Evolutionary conservation across 2,113 vertebrate species (phyloP).

Genomic region (Myodes glareolus): DNA sequence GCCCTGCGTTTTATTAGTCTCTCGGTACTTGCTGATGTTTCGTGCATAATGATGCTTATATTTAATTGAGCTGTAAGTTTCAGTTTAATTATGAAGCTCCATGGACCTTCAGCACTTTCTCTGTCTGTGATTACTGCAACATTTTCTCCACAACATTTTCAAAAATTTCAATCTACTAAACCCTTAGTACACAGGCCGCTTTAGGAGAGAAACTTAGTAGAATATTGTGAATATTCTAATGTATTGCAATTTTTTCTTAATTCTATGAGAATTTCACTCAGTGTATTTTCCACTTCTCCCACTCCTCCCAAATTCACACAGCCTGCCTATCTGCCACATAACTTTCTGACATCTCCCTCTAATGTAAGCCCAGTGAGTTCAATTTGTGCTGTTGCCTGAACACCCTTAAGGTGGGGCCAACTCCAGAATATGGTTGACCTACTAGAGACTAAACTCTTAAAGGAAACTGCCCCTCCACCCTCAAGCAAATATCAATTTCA

Average conservation of each 20-base stretch:
- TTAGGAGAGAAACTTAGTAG: conserved; percentile 83
- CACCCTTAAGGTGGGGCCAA: too few relatives aligned
- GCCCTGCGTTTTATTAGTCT: conserved; percentile 82
- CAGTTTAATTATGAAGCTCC: conserved; percentile 87
- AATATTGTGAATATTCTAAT: conserved; percentile 82
- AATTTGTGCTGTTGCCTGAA: neutral
- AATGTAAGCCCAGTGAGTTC: neutral
- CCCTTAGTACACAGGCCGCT: conserved; percentile 78
- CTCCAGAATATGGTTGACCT: neutral
- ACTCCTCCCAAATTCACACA: neutral
- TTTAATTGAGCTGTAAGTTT: conserved; percentile 89
- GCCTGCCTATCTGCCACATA: too few relatives aligned
- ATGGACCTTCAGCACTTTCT: conserved; percentile 86
- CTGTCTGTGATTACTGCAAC: conserved; percentile 84
- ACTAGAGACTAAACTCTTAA: neutral
- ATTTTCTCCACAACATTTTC: conserved; percentile 79
- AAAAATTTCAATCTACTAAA: conserved; percentile 85
- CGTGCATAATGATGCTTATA: conserved; percentile 87
- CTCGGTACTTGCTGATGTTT: conserved; percentile 84
- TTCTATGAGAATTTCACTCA: neutral
- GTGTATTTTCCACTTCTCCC: neutral
- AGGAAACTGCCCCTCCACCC: neutral
- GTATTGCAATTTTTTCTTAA: neutral
- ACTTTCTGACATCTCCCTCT: too few relatives aligned
- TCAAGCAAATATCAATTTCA: neutral